Conservation (phyloP, 92 coral and sea anemone genomes). For the Porites lobata region DNA sequence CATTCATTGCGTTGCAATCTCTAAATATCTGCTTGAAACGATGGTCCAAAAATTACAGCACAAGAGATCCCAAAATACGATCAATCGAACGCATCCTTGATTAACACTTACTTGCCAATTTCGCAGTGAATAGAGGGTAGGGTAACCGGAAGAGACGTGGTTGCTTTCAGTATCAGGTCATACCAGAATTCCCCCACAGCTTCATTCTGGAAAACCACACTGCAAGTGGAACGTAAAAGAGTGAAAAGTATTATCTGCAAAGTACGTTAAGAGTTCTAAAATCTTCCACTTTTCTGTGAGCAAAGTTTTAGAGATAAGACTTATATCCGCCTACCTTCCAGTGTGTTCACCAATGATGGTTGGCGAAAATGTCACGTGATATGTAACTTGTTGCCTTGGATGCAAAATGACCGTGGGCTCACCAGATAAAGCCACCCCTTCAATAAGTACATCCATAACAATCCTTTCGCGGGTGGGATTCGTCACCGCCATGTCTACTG, state of each 20-base stretch:
- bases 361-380: conserved; percentile 87
- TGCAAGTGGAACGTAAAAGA: conserved; percentile 24
- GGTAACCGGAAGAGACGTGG: conserved; percentile 84
- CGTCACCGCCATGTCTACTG: conserved; percentile 91
- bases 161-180: conserved; percentile 83
- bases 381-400: conserved; percentile 88
- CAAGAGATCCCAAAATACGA: too few relatives aligned
- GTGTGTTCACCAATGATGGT: conserved; percentile 85
- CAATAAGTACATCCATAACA: conserved; percentile 81
- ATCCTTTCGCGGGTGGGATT: conserved; percentile 94
- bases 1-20: too few relatives aligned
- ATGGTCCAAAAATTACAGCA: too few relatives aligned
- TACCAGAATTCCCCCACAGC: conserved; percentile 97
- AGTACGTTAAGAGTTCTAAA: neutral
- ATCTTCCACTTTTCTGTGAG: too few relatives aligned
- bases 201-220: conserved; percentile 92
- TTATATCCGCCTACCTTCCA: conserved; percentile 79
- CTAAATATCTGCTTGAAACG: too few relatives aligned
- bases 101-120: conserved; percentile 89
- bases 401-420: conserved; percentile 79
- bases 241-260: neutral
- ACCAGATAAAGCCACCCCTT: conserved; percentile 92
- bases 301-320: neutral
- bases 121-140: conserved; percentile 93
- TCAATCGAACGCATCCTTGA: too few relatives aligned